phyloP scores from a whole-genome alignment of 2,888 invertebrate species.

The Slavum lentiscoides region DNA sequence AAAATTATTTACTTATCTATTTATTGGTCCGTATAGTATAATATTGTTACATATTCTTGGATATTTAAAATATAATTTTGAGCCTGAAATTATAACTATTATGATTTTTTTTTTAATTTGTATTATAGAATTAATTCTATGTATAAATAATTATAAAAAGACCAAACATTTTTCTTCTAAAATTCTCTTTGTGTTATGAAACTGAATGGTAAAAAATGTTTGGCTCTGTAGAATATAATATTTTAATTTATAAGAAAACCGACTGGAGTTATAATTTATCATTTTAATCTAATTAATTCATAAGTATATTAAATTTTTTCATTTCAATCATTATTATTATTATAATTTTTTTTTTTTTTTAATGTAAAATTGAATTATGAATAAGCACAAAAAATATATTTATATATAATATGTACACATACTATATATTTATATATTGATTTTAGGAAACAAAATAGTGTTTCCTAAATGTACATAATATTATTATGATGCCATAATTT shows the following conservation, averaged over 20 bases:
- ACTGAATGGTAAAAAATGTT: slow-evolving; percentile 20
- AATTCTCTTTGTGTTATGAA: slow-evolving; percentile 7
- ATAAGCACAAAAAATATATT: slow-evolving; percentile 3
- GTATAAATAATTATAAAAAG: slow-evolving; percentile 21
- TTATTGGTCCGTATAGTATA: too few relatives aligned
- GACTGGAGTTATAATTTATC: slow-evolving; percentile 31
- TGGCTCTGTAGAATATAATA: slow-evolving; percentile 20
- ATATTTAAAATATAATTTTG: too few relatives aligned
- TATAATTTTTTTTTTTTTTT: slow-evolving; percentile 10
- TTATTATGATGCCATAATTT: slow-evolving; percentile 44
- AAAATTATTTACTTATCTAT: too few relatives aligned
- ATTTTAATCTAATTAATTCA: slow-evolving; percentile 33
- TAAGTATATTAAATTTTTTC: slow-evolving; percentile 4
- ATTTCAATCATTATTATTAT: slow-evolving; percentile 13
- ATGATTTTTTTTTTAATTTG: not conserved
- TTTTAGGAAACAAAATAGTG: slow-evolving; percentile 35
- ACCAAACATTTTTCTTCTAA: slow-evolving; percentile 27
- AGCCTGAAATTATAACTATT: not conserved
- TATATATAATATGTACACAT: slow-evolving; percentile 19
- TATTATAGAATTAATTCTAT: slow-evolving; percentile 12
- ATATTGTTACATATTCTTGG: too few relatives aligned
- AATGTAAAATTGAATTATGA: slow-evolving; percentile 23
- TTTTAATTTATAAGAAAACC: slow-evolving; percentile 30
- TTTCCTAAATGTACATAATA: not conserved
- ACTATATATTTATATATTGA: slow-evolving; percentile 28